Base-by-base conservation (phyloP, 2,113 vertebrate species). In the Dasyprocta punctata region DNA sequence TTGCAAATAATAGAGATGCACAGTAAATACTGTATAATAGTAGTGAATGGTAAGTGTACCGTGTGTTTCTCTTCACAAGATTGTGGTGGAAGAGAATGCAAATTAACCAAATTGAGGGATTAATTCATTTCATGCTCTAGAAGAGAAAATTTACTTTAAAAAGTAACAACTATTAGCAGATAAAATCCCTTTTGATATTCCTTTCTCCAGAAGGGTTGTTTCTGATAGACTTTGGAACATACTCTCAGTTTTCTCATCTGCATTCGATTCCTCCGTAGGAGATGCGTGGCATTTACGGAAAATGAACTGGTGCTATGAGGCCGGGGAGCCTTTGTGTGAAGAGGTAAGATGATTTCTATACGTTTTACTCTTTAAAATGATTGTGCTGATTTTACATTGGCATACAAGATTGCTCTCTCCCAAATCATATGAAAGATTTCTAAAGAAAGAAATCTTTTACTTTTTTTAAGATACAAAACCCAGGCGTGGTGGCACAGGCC, bases 221-320 rank as follows among this genome's bases (percentile, higher is more conserved):
- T 24, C 30, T 96, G 58, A 89, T 12, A 61, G 33, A 90, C 30
- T 65, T 82, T 67, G 44, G 56, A 77, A 69, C 26, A 5, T 1
- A 80, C 20, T 85, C 80, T 12, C 16, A 11, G n/a, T 0, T 60
- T 90, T 67, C 94, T 67, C 7, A 90, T 84, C 88, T 80, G 54
- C n/a, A 96, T 58, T 69, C 75, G 33, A 49, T 95, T 97, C 92
- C 94, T 80, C 97, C 38, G 4, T 41, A 99, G 99, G 98, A 95
- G 97, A 98, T 36, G 88, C 0, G 2, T 99, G 99, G 99, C 99
- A 99, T 97, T 98, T 99, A 89, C 98, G 99, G 86, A 99, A 98
- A 97, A 98, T 99, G 36, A 99, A 99, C 87, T 99, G 99, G 99
- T 99, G 99, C 96, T 99, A 99, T 89, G 99, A 99, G 96, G 98